Evolutionary conservation across 2,888 invertebrate species (phyloP).

Genomic region (Tethea ocularis): DNA sequence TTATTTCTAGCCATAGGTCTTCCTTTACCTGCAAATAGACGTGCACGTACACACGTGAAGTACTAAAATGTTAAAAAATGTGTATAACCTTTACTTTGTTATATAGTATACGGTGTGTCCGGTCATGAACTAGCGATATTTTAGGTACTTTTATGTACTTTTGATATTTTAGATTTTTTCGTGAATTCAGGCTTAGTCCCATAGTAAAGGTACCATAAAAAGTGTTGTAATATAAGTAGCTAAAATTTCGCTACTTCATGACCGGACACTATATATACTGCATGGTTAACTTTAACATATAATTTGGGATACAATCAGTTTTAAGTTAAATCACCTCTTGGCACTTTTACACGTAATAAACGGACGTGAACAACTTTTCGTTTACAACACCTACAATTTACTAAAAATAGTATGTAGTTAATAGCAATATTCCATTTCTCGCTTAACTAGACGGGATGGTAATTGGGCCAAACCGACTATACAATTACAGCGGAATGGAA

Average conservation of each 20-base stretch:
- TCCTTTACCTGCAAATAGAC: not conserved
- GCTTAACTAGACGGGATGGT: constrained; percentile 44
- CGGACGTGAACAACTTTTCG: not conserved
- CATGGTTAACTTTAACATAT: not conserved
- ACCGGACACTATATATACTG: too few species aligned
- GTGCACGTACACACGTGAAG: too few species aligned
- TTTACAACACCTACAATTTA: not conserved
- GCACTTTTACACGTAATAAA: not conserved
- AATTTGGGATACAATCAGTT: not conserved
- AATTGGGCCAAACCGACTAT: constrained; percentile 51
- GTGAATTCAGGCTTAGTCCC: too few species aligned
- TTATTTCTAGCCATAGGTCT: not conserved
- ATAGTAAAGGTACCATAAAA: too few species aligned
- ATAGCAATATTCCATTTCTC: constrained; percentile 38
- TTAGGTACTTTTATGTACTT: too few species aligned
- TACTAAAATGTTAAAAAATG: too few species aligned
- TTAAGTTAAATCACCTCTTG: not conserved
- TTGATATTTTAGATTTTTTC: too few species aligned
- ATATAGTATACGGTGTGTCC: too few species aligned
- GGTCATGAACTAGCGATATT: too few species aligned
- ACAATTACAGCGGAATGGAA: constrained; percentile 63
- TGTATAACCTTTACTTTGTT: too few species aligned
- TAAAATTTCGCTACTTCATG: too few species aligned
- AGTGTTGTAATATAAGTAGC: too few species aligned
- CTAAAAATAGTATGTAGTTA: not conserved